These are phyloP conservation scores for Cinclus cinclus DNA, from an alignment of 2,113 vertebrate species.

Conservation along the genomic window DNA sequence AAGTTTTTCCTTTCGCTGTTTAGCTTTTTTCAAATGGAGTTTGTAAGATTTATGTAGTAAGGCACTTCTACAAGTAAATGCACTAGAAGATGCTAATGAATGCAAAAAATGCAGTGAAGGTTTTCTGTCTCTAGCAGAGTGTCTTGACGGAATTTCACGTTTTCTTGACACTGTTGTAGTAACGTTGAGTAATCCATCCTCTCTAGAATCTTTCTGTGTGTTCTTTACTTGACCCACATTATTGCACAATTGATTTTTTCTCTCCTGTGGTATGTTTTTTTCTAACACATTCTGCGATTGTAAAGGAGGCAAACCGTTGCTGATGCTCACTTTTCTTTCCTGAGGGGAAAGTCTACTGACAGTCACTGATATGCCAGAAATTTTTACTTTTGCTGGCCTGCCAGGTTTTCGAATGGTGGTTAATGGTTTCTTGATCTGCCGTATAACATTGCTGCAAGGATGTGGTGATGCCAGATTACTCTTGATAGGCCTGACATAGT, in stretches of 20 bases:
- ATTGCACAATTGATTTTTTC: slow-evolving; percentile 20
- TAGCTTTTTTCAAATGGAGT: slow-evolving; percentile 82
- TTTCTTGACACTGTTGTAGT: slow-evolving; percentile 34
- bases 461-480: slow-evolving; percentile 70
- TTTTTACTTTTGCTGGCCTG: slow-evolving; percentile 92
- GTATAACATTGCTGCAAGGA: slow-evolving; percentile 78
- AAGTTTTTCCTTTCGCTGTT: slow-evolving; percentile 69
- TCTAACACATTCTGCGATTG: slow-evolving; percentile 59
- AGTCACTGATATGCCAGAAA: slow-evolving; percentile 93
- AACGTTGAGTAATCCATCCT: slow-evolving; percentile 2
- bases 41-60: slow-evolving; percentile 85
- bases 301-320: slow-evolving; percentile 76
- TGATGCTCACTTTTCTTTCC: slow-evolving; percentile 87
- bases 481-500: slow-evolving; percentile 79
- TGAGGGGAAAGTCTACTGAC: slow-evolving; percentile 86
- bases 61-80: slow-evolving; percentile 84
- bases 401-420: slow-evolving; percentile 84
- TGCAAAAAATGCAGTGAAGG: slow-evolving; percentile 86
- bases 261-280: slow-evolving; percentile 47
- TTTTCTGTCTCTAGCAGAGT: slow-evolving; percentile 86
- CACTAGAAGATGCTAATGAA: slow-evolving; percentile 83
- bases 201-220: background rate
- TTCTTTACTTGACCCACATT: slow-evolving; percentile 13
- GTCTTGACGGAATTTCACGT: slow-evolving; percentile 72
- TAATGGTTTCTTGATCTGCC: slow-evolving; percentile 76